A percentile compares a stretch with the other conserved stretches of the same genome.
Evolutionary conservation across 2,888 invertebrate genomes (phyloP).

Genomic region (Diaphora mendica): DNA sequence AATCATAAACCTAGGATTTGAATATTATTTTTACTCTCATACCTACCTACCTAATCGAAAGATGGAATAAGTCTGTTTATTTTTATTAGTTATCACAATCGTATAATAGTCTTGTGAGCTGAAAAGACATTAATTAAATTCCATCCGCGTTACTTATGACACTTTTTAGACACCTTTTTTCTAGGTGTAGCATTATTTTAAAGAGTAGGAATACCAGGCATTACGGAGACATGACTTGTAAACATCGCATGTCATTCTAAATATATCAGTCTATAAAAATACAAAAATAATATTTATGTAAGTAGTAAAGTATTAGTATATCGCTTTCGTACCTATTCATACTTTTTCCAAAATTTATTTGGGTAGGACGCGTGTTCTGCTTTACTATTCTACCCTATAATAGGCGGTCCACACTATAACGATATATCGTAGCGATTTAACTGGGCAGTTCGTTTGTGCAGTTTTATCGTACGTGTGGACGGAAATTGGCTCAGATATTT

Average conservation of each 20-base stretch:
- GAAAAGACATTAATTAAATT: not conserved
- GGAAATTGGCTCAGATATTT: no score
- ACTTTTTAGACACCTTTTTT: not conserved
- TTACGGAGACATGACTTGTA: not conserved
- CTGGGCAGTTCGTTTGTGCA: no score
- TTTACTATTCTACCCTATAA: no score
- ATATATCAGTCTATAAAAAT: not conserved
- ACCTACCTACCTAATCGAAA: not conserved
- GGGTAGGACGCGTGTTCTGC: no score
- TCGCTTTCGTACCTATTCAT: not conserved
- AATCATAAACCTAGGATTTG: not conserved
- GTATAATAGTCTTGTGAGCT: not conserved
- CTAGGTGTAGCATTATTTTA: not conserved
- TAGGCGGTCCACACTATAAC: no score
- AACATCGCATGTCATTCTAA: not conserved
- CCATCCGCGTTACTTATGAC: not conserved
- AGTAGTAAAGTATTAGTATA: no score
- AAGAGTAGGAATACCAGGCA: not conserved
- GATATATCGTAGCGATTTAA: no score
- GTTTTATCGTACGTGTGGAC: no score
- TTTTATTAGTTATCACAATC: not conserved
- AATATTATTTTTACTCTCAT: not conserved
- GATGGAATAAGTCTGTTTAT: not conserved
- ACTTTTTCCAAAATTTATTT: not conserved
- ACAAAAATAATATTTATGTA: no score